Evolutionary conservation across 2,888 invertebrate genomes (phyloP).

Genomic region (Torymus auratus): DNA sequence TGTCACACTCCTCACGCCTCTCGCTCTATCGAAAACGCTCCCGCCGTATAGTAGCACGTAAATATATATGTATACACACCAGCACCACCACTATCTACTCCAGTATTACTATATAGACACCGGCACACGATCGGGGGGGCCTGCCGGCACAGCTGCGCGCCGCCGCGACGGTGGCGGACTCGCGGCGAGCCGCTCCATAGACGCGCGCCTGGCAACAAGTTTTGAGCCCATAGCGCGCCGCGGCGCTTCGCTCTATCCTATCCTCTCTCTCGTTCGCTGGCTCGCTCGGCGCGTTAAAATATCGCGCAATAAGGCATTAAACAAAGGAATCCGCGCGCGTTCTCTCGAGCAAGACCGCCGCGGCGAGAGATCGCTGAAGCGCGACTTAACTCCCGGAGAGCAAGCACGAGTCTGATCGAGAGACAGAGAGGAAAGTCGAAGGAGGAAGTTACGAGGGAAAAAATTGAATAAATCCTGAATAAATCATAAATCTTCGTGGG

Average conservation of each 20-base stretch:
- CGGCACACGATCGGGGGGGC: background rate
- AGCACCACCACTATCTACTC: too few species aligned
- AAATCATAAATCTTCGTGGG: constrained; percentile 14
- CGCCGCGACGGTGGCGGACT: constrained; percentile 33
- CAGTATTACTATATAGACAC: too few species aligned
- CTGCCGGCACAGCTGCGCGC: constrained; percentile 4
- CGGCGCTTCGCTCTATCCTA: background rate
- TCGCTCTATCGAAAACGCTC: too few species aligned
- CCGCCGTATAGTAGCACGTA: too few species aligned
- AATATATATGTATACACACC: too few species aligned
- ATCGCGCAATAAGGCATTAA: constrained; percentile 73
- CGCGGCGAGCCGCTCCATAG: constrained; percentile 49
- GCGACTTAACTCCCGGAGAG: background rate
- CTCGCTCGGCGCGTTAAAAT: constrained; percentile 65
- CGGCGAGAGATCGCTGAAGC: constrained; percentile 22
- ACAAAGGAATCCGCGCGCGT: constrained; percentile 72
- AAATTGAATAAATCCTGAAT: too few species aligned
- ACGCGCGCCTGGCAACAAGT: constrained; percentile 58
- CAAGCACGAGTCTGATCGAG: too few species aligned
- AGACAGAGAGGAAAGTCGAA: too few species aligned
- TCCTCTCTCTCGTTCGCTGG: too few species aligned
- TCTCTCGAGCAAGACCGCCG: constrained; percentile 69
- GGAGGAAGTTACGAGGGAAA: too few species aligned
- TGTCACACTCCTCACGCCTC: too few species aligned
- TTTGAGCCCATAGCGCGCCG: background rate